phyloP scores from a whole-genome alignment of 2,888 invertebrate genomes.

The Fragum sueziense region DNA sequence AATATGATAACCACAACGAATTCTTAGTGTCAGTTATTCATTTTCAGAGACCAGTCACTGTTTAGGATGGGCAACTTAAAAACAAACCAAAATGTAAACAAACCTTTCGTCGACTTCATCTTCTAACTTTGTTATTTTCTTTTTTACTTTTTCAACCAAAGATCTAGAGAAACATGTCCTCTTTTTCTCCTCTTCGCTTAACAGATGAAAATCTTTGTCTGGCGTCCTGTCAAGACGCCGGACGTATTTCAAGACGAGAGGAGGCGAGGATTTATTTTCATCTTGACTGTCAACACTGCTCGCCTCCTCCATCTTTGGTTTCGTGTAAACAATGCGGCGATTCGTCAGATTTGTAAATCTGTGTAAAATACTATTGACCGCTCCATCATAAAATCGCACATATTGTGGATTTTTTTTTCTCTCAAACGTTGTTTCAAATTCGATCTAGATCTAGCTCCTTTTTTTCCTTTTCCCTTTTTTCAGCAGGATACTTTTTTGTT shows the following conservation, averaged over 20 bases:
- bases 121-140: constrained; percentile 68
- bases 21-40: too few relatives aligned
- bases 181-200: constrained; percentile 64
- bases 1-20: too few relatives aligned
- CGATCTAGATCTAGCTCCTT: too few relatives aligned
- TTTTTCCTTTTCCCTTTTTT: too few relatives aligned
- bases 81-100: too few relatives aligned
- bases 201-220: constrained; percentile 66
- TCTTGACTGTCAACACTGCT: background rate
- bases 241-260: constrained; percentile 44
- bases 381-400: background rate
- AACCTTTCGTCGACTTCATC: constrained; percentile 76
- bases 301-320: constrained; percentile 62
- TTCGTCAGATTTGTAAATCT: constrained; percentile 32
- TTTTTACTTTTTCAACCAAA: constrained; percentile 64
- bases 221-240: constrained; percentile 70
- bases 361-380: background rate
- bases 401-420: too few relatives aligned
- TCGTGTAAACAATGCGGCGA: constrained; percentile 63
- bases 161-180: constrained; percentile 66
- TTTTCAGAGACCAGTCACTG: too few relatives aligned
- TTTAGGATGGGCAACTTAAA: too few relatives aligned
- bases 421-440: too few relatives aligned
- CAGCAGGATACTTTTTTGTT: too few relatives aligned
- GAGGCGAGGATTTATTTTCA: constrained; percentile 20